Evolutionary conservation across 2,888 invertebrate genomes (phyloP).

Genomic region (Schrankia costaestrigalis): DNA sequence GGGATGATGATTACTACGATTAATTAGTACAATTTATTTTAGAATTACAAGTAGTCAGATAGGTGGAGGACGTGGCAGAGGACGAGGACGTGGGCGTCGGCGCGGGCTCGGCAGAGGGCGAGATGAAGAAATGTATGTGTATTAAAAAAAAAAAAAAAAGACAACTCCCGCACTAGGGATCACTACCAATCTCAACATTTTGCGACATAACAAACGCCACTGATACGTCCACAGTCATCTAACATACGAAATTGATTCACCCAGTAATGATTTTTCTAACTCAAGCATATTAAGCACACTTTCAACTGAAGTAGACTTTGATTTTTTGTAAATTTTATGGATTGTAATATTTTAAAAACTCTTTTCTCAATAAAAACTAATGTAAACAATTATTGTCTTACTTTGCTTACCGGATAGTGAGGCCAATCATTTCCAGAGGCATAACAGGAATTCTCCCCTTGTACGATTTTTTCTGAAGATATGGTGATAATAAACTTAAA

Average conservation of each 20-base stretch:
- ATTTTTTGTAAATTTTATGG: constrained; percentile 25
- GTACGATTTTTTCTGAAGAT: constrained; percentile 30
- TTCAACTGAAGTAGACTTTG: constrained; percentile 30
- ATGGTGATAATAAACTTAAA: constrained; percentile 28
- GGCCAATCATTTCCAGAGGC: constrained; percentile 35
- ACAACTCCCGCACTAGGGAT: too few relatives aligned
- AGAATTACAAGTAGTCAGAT: too few relatives aligned
- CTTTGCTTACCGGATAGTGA: constrained; percentile 27
- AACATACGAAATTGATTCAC: constrained; percentile 31
- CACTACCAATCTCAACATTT: constrained; percentile 7
- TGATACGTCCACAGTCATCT: constrained; percentile 27
- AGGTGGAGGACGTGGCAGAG: too few relatives aligned
- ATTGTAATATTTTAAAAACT: constrained; percentile 28
- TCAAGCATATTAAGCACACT: constrained; percentile 18
- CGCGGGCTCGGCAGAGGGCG: too few relatives aligned
- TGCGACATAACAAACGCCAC: constrained; percentile 26
- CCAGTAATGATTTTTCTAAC: constrained; percentile 24
- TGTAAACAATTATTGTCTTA: constrained; percentile 29
- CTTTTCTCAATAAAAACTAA: constrained; percentile 28
- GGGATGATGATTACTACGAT: too few relatives aligned
- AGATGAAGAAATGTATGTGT: too few relatives aligned
- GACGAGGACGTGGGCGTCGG: too few relatives aligned
- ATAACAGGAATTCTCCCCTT: constrained; percentile 33
- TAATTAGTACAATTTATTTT: too few relatives aligned
- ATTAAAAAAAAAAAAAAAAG: too few relatives aligned